Base-by-base conservation (phyloP, 2,113 vertebrate species). In the Malaclemys terrapin region DNA sequence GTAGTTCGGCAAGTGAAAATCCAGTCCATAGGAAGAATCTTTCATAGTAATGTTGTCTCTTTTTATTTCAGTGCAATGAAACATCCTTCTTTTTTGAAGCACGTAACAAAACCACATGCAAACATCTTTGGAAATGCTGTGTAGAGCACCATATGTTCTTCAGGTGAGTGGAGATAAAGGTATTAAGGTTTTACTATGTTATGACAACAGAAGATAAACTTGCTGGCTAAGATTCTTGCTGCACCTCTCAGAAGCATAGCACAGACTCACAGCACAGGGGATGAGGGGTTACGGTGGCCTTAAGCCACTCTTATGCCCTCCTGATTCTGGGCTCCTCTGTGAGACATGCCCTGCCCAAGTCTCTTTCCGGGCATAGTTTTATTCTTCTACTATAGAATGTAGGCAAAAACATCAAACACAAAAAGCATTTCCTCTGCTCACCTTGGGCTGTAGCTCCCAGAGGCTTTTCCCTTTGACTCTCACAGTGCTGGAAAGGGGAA, bases 81-180 rank as follows among this genome's bases (percentile, higher is more conserved):
- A 99, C 99, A 16, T 99, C 99, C 1, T 99, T 99, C 97, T 99
- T 99, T 97, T 99, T 99, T 96, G 99, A 99, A 95, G 98, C 98
- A 31, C 97, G 96, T 59, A 98, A 98, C 97, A 99, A 99, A 95
- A 95, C 94, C 16, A 98, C 98, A 31, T 99, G 99, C 96, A 99
- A 99, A 95, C 98, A 99, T 96, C 98, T 99, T 84, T 99, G 99
- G 99, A 99, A 99, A 82, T 99, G 99, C 93, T 99, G 99, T 85
- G 99, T 99, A 17, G 99, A 99, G 52, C 98, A 99, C 95, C 99
- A 99, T 52, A 98, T 98, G 0, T 99, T 99, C 97, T 99, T 99
- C 98, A 99, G 99, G 99, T 99, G 94, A 81, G 97, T 87, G 38
- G 50, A 53, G 31, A 7, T 52, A 92, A 93, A 88, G 10, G 13